Percentiles rank a stretch among this genome's conserved stretches.
Conservation (phyloP, 2,797 vertebrate genomes). For the Chromis chromis region DNA sequence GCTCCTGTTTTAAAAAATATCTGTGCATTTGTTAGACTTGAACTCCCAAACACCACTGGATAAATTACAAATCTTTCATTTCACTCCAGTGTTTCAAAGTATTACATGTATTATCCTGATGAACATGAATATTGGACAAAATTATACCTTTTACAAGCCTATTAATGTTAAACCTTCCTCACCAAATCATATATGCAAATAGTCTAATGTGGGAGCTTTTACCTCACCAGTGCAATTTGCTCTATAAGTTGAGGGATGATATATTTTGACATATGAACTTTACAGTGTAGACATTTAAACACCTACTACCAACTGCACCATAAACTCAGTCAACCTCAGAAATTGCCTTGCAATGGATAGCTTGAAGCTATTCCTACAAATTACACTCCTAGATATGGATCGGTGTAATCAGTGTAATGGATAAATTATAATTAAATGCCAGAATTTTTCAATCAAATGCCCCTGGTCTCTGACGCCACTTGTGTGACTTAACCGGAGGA, state of each 20-base stretch:
- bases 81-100: not conserved
- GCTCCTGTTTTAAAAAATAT: not conserved
- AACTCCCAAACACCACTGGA: not conserved
- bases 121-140: too few relatives aligned
- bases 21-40: not conserved
- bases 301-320: not conserved
- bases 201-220: not conserved
- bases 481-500: conserved; percentile 17
- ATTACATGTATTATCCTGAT: too few relatives aligned
- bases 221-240: not conserved
- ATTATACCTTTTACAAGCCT: too few relatives aligned
- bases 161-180: not conserved
- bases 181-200: not conserved
- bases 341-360: not conserved
- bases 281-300: conserved; percentile 1
- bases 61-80: not conserved
- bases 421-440: conserved; percentile 54
- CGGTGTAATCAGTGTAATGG: conserved; percentile 38
- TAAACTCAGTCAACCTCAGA: conserved; percentile 7
- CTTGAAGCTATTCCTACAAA: conserved; percentile 26
- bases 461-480: not conserved
- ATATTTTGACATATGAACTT: conserved; percentile 1
- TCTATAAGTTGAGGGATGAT: not conserved
- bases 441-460: conserved; percentile 7
- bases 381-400: conserved; percentile 38